Evolutionary conservation across 2,113 vertebrate genomes (phyloP), one percentile per base, ranked within the genome.

Genomic region (Chloropsis hardwickii): DNA sequence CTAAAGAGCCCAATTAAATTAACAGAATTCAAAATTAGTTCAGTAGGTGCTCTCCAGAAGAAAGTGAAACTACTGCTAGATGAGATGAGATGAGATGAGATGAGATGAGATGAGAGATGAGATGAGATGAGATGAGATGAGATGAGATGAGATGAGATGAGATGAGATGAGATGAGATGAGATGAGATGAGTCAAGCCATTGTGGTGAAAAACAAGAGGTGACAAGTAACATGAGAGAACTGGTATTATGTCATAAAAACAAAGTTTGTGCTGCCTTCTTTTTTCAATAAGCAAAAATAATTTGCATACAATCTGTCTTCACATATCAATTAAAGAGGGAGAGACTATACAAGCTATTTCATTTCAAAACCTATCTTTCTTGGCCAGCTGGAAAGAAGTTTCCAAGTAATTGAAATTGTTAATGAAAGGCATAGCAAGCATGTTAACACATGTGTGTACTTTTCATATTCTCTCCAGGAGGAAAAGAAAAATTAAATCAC

Each of bases 271-370:
- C 48, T 84, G 44, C 65, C 37, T 44, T 56, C 39, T 85, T 64
- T 74, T 64, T 47, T 86, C 66, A 86, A 4, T 67, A 21, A 45
- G 45, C 66, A 78, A 66, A 91, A 74, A 37, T 60, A 81, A 88
- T 50, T 86, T 50, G 29, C 56, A 76, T 71, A 29, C 37, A n/a
- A 29, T 88, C 93, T 93, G 89, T 96, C 92, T 83, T 92, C 90
- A 83, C 58, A 2, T 72, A 65, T n/a, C 90, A 93, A 53, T 96
- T 94, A 86, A 95, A 88, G 86, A 92, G 42, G 56, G 81, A 86
- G 58, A 81, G 51, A 60, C 82, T 71, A 20, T 42, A 67, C 18
- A 40, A 85, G 24, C 29, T 51, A 8, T 70, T 62, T 86, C 27
- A 79, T 79, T 92, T 77, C 79, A 61, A 90, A 83, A 62, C 24